A percentile compares a stretch with the other conserved stretches of the same genome.
Evolutionary conservation across 2,797 vertebrate species (phyloP).

Genomic region (Melanotaenia trifasciata): DNA sequence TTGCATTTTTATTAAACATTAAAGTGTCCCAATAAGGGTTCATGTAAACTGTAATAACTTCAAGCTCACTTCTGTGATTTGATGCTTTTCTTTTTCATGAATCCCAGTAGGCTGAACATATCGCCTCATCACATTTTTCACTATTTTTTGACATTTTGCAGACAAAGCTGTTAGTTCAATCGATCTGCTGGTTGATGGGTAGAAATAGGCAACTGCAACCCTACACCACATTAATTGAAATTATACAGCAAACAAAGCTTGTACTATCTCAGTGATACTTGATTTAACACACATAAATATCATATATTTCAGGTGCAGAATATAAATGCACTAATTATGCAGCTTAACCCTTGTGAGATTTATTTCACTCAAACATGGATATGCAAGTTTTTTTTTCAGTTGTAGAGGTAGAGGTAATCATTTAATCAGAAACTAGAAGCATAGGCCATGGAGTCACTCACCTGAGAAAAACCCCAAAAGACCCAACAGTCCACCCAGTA

Average conservation of each 20-base stretch:
- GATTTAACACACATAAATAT: conserved; percentile 10
- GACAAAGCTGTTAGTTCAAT: conserved; percentile 16
- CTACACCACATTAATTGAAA: neutral
- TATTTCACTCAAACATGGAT: conserved; percentile 6
- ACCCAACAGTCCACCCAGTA: too few species aligned
- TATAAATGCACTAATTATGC: conserved; percentile 9
- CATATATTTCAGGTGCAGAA: neutral
- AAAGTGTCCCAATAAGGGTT: neutral
- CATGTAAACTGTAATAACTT: neutral
- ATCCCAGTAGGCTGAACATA: neutral
- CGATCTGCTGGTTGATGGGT: conserved; percentile 1
- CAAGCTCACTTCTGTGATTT: neutral
- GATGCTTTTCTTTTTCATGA: neutral
- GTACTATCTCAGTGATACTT: neutral
- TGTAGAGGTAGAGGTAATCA: neutral
- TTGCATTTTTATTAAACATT: neutral
- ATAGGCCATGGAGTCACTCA: too few species aligned
- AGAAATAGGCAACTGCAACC: neutral
- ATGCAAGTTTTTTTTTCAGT: neutral
- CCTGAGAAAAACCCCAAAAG: too few species aligned
- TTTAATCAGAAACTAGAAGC: neutral
- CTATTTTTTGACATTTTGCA: conserved; percentile 12
- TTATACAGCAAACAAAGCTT: neutral
- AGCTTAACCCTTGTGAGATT: neutral
- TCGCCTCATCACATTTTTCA: neutral